Evolutionary conservation across 2,113 vertebrate genomes (phyloP), one percentile per base, ranked within the genome.

Genomic region (Eurystomus gularis): DNA sequence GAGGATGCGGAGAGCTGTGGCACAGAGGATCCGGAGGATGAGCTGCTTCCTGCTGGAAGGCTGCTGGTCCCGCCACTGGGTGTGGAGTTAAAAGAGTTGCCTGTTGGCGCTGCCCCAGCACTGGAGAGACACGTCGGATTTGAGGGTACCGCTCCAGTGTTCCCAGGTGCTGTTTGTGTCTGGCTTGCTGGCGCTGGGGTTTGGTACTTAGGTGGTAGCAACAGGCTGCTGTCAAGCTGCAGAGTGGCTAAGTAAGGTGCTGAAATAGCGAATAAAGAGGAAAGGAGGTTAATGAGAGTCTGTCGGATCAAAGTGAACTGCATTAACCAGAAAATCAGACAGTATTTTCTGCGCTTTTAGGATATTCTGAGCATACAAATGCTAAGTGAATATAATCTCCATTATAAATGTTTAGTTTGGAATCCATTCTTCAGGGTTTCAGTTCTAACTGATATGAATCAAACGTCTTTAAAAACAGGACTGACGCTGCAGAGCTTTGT

Each of bases 191-290:
- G 69, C 5, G 92, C 85, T 24, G 98, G 96, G 33, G 97, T 93
- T 91, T 98, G 99, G 93, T 97, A 97, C 95, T 99, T 99, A 9
- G 99, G 98, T 55, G 99, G 99, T 61, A 98, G 93, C 94, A 99
- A 89, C 5, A 99, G 98, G 97, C 98, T 99, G 98, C 98, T 98
- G 97, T 99, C 99, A 57, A 99, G 96, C 95, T 98, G 98, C 93
- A 99, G 97, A 58, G 98, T 98, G 89, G 99, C 99, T 75, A 99
- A 95, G 96, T 99, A 99, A 96, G 99, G 99, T 97, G 98, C 99
- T 99, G 97, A 18, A 97, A 96, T 9, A 82, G 66, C 21, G 82
- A 1, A 58, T 19, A 42, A 40, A 88, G 37, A 82, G 40, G 39
- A 58, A 81, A 48, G 39, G 37, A 85, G 19, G 44, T 95, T 79